These are phyloP conservation scores for Sarcophaga variegata DNA, from an alignment of 2,888 invertebrate species.

Conservation along the genomic window DNA sequence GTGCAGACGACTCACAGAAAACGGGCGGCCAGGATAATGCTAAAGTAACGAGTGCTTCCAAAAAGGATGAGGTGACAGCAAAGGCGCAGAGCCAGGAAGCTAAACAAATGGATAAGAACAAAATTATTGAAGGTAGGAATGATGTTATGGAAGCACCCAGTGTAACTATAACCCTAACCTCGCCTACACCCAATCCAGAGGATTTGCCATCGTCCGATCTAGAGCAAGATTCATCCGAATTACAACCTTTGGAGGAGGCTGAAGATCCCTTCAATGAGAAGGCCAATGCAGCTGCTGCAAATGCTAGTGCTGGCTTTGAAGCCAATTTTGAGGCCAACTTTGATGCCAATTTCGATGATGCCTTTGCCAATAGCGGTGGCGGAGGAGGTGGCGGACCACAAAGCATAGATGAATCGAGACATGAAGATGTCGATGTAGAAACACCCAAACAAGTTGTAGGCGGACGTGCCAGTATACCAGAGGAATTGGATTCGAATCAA, in stretches of 20 bases:
- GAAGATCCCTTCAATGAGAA: constrained; percentile 79
- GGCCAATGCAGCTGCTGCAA: constrained; percentile 62
- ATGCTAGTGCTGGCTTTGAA: constrained; percentile 70
- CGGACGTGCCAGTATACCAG: constrained; percentile 92
- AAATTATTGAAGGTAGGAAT: constrained; percentile 75
- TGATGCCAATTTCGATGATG: constrained; percentile 82
- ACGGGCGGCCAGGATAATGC: constrained; percentile 59
- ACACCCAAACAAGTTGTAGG: constrained; percentile 88
- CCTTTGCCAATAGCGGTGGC: constrained; percentile 79
- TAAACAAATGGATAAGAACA: constrained; percentile 65
- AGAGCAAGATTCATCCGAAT: constrained; percentile 74
- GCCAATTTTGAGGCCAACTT: constrained; percentile 80
- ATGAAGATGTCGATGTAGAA: constrained; percentile 78
- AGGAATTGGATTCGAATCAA: constrained; percentile 94
- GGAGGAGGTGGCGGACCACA: constrained; percentile 71
- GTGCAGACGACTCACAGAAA: constrained; percentile 50
- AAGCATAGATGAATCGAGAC: constrained; percentile 68
- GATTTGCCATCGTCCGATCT: constrained; percentile 74
- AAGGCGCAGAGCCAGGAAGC: constrained; percentile 63
- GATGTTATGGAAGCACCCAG: constrained; percentile 65
- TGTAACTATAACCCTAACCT: constrained; percentile 73
- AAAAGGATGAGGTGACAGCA: constrained; percentile 67
- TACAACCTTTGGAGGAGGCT: constrained; percentile 75
- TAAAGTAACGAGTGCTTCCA: constrained; percentile 47
- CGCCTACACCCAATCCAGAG: constrained; percentile 73